Evolutionary conservation across 1,140 invertebrate species (phyloP).

Genomic region (Ooceraea biroi): DNA sequence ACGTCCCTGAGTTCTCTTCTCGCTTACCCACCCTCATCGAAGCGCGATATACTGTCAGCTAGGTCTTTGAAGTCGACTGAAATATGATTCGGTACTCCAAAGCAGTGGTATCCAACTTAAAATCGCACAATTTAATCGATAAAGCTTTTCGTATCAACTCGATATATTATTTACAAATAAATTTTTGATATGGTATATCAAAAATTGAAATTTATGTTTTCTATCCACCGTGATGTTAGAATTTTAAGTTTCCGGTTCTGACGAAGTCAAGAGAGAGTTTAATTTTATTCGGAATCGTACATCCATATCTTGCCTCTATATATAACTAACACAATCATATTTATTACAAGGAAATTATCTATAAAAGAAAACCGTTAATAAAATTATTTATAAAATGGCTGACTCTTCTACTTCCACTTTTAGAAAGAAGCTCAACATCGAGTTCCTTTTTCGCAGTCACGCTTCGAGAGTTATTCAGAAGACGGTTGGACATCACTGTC

Average conservation of each 20-base stretch:
- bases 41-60: slow-evolving; percentile 24
- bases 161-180: not conserved
- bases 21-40: not conserved
- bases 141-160: slow-evolving; percentile 23
- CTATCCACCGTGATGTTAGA: slow-evolving; percentile 1
- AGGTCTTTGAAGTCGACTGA: slow-evolving; percentile 66
- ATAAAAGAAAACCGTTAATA: not conserved
- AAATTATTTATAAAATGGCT: not conserved
- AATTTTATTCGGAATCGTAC: not conserved
- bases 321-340: not conserved
- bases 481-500: slow-evolving; percentile 9
- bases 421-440: not conserved
- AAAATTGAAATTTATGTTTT: slow-evolving; percentile 16
- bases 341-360: not conserved
- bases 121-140: slow-evolving; percentile 10
- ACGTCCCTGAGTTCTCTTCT: not conserved
- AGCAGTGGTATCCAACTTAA: slow-evolving; percentile 31
- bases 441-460: slow-evolving; percentile 1
- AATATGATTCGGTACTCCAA: slow-evolving; percentile 48
- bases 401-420: not conserved
- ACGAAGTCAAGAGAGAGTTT: not conserved
- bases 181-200: not conserved
- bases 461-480: not conserved
- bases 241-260: not conserved
- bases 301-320: not conserved